These are phyloP conservation scores for Bombus haemorrhoidalis DNA, from an alignment of 1,140 invertebrate species.

Conservation along the genomic window DNA sequence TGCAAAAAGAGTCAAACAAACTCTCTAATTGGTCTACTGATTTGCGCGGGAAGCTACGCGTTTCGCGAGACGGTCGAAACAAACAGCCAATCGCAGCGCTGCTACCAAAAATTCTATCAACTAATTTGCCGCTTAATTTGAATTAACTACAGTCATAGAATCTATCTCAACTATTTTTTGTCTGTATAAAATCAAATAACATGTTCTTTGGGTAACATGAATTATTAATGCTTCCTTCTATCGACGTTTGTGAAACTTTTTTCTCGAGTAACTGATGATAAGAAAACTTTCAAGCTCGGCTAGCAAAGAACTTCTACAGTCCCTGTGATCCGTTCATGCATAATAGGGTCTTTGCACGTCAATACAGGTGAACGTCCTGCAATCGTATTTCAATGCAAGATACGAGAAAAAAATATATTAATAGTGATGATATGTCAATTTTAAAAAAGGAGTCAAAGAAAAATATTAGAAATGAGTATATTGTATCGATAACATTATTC, in stretches of 20 bases:
- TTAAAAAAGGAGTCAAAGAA: too few species aligned
- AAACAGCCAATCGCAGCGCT: not conserved
- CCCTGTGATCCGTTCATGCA: constrained; percentile 19
- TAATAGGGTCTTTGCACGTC: constrained; percentile 33
- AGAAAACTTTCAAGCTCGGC: not conserved
- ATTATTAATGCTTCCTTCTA: not conserved
- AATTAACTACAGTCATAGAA: not conserved
- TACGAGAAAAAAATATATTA: not conserved
- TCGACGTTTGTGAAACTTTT: not conserved
- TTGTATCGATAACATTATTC: not conserved
- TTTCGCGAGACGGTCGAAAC: not conserved
- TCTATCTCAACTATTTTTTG: not conserved
- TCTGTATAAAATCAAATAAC: not conserved
- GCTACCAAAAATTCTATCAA: not conserved
- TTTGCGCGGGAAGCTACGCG: not conserved
- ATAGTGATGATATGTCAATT: not conserved
- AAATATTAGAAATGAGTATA: not conserved
- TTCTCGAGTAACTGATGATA: not conserved
- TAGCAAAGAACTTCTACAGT: not conserved
- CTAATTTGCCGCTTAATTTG: too few species aligned
- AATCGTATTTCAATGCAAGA: not conserved
- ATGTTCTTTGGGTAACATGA: not conserved
- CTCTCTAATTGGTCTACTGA: not conserved
- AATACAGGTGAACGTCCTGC: constrained; percentile 34
- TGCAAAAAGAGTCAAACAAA: not conserved